Percentiles rank a stretch among this genome's conserved stretches.
Evolutionary conservation across 2,888 invertebrate species (phyloP).

Genomic region (Eilema depressum): DNA sequence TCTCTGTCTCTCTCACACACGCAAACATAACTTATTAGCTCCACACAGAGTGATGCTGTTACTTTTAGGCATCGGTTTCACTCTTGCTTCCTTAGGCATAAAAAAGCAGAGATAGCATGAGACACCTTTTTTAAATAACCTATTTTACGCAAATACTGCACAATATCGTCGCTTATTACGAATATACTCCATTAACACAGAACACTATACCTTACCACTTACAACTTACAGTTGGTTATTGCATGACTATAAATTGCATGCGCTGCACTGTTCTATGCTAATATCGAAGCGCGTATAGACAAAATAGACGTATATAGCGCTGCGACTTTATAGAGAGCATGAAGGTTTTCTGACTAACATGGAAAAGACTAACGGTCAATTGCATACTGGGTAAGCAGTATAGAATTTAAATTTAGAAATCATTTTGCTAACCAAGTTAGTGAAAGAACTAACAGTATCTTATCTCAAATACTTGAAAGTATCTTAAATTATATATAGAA

Average conservation of each 20-base stretch:
- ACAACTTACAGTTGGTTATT: conserved; percentile 33
- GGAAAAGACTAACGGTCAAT: background rate
- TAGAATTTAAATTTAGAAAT: background rate
- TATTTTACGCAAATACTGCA: conserved; percentile 40
- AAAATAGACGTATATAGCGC: conserved; percentile 25
- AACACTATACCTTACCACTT: conserved; percentile 23
- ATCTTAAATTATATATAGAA: background rate
- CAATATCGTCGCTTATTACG: conserved; percentile 49
- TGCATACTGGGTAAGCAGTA: background rate
- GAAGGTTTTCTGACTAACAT: conserved; percentile 24
- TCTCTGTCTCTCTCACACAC: background rate
- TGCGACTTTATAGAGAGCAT: conserved; percentile 34
- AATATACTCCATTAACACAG: conserved; percentile 33
- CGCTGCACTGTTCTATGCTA: conserved; percentile 35
- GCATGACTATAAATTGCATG: conserved; percentile 51
- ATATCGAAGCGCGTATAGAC: conserved; percentile 21
- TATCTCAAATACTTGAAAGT: background rate
- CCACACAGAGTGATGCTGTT: background rate
- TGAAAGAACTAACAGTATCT: background rate
- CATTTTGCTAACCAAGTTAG: background rate
- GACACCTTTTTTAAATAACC: background rate
- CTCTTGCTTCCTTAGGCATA: background rate
- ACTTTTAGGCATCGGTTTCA: background rate
- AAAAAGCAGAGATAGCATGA: background rate
- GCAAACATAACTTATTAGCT: background rate